A percentile compares a stretch with the other conserved stretches of the same genome.
Conservation (phyloP, 2,888 invertebrate genomes). For the Cheilosia urbana region DNA sequence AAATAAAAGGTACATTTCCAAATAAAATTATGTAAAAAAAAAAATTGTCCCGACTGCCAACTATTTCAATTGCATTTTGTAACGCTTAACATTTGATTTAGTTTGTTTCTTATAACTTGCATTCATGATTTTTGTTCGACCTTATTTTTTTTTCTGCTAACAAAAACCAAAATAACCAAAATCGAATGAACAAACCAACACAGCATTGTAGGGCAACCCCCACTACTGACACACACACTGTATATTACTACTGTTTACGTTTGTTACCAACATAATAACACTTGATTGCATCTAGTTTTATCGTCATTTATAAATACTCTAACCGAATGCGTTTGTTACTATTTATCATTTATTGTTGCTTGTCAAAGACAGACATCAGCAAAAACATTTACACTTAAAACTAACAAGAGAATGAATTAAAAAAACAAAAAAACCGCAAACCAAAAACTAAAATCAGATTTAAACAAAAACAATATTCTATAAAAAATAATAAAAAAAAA, state of each 20-base stretch:
- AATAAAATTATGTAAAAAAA: constrained; percentile 46
- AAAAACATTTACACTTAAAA: constrained; percentile 68
- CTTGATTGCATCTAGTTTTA: constrained; percentile 65
- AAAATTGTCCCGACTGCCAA: constrained; percentile 75
- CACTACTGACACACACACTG: constrained; percentile 38
- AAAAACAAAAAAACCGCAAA: constrained; percentile 47
- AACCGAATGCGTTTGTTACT: constrained; percentile 73
- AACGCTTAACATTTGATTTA: constrained; percentile 69
- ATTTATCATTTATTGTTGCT: constrained; percentile 28
- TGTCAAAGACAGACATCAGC: constrained; percentile 37
- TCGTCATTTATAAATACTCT: constrained; percentile 49
- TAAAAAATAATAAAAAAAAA: constrained; percentile 35
- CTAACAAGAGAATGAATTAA: constrained; percentile 65
- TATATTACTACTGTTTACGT: constrained; percentile 48
- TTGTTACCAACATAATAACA: constrained; percentile 60
- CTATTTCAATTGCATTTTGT: constrained; percentile 72
- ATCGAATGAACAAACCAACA: constrained; percentile 53
- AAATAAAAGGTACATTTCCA: constrained; percentile 14
- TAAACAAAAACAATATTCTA: constrained; percentile 31
- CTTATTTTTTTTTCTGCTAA: constrained; percentile 63
- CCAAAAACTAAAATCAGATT: constrained; percentile 75
- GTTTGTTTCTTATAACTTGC: constrained; percentile 60
- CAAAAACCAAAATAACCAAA: constrained; percentile 71
- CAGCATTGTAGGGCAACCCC: constrained; percentile 38
- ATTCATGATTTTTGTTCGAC: constrained; percentile 59